Percentiles rank a stretch among this genome's conserved stretches.
Evolutionary conservation across 2,113 vertebrate genomes (phyloP).

Genomic region (Crotalus viridis): DNA sequence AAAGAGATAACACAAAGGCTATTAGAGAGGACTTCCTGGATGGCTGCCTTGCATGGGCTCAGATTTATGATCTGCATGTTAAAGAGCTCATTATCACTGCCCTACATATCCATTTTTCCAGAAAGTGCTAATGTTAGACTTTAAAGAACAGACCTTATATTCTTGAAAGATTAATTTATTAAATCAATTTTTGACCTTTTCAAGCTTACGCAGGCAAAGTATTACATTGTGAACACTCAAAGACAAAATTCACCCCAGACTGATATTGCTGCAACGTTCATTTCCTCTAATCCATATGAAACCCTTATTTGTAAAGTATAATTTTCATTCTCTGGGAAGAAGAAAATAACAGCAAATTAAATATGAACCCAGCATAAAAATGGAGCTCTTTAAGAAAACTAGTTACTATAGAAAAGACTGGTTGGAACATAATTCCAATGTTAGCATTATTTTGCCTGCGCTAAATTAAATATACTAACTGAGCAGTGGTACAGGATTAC

Average conservation of each 20-base stretch:
- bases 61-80: constrained; percentile 48
- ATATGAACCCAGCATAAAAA: constrained; percentile 17
- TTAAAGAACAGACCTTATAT: constrained; percentile 53
- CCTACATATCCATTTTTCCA: constrained; percentile 32
- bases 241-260: constrained; percentile 32
- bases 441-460: neutral
- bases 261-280: constrained; percentile 10
- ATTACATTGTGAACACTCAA: constrained; percentile 47
- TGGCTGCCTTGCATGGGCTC: constrained; percentile 35
- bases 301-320: constrained; percentile 24
- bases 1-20: neutral
- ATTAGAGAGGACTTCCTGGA: constrained; percentile 1
- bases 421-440: neutral
- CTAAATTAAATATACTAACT: neutral
- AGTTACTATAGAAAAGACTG: neutral
- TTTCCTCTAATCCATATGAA: constrained; percentile 40
- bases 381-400: constrained; percentile 1
- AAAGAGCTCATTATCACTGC: constrained; percentile 56
- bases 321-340: constrained; percentile 29
- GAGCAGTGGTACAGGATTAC: neutral
- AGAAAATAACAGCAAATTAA: constrained; percentile 19
- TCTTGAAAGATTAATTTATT: constrained; percentile 56
- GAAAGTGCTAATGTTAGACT: constrained; percentile 56
- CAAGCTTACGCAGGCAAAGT: constrained; percentile 34
- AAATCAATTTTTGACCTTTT: constrained; percentile 64